Conservation (phyloP, 2,888 invertebrate genomes). For the Choreutis nemorana region DNA sequence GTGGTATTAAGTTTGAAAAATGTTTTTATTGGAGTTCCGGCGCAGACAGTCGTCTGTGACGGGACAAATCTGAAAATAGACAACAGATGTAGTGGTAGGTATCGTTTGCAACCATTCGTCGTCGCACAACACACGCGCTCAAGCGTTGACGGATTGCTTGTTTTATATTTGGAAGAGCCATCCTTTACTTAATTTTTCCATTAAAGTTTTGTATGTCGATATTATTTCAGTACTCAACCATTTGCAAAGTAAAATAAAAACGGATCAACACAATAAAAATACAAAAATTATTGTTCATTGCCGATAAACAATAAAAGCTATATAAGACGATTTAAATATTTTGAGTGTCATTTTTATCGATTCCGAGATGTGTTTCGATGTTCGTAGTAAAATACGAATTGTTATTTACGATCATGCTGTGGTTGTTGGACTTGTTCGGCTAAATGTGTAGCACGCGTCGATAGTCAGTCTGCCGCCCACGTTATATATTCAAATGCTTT, state of each 20-base stretch:
- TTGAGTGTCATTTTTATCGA: no score
- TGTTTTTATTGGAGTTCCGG: conserved; percentile 44
- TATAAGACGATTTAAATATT: no score
- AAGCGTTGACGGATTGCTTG: conserved; percentile 62
- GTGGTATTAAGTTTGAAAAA: conserved; percentile 32
- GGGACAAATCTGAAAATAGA: conserved; percentile 61
- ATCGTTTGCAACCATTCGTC: conserved; percentile 58
- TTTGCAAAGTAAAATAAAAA: background rate
- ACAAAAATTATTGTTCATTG: background rate
- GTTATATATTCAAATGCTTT: conserved; percentile 47
- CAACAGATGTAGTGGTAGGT: conserved; percentile 53
- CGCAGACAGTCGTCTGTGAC: conserved; percentile 37
- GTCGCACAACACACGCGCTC: conserved; percentile 58
- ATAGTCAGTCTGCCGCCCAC: conserved; percentile 43
- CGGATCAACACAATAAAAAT: no score
- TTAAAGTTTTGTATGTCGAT: conserved; percentile 54
- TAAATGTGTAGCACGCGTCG: conserved; percentile 39
- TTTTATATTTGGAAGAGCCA: conserved; percentile 53
- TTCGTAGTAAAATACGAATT: conserved; percentile 21
- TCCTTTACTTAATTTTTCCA: conserved; percentile 50
- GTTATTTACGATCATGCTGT: conserved; percentile 36
- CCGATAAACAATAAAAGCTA: no score
- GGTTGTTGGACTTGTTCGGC: conserved; percentile 20
- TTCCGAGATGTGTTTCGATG: conserved; percentile 18
- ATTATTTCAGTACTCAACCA: conserved; percentile 15